Evolutionary conservation across 2,113 vertebrate genomes (phyloP).

Genomic region (Xiphophorus couchianus): DNA sequence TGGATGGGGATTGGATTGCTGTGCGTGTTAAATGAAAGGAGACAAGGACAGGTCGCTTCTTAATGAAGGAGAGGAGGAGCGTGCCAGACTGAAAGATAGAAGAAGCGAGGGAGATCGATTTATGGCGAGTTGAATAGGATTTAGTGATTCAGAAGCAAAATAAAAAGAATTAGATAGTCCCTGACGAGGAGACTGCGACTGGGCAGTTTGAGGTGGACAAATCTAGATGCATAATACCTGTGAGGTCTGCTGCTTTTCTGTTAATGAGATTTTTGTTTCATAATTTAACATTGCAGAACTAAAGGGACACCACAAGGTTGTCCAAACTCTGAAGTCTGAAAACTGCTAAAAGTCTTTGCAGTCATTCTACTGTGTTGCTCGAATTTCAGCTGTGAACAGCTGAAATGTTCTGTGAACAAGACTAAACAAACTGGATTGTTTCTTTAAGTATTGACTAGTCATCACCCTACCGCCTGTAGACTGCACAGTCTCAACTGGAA

Average conservation of each 20-base stretch:
- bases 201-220: slow-evolving; percentile 6
- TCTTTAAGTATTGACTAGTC: too few species aligned
- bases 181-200: slow-evolving; percentile 36
- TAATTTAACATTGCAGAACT: slow-evolving; percentile 25
- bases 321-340: background rate
- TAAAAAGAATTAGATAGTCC: slow-evolving; percentile 49
- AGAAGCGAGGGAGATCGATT: slow-evolving; percentile 58
- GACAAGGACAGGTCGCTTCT: slow-evolving; percentile 63
- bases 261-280: slow-evolving; percentile 8
- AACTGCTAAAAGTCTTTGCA: background rate
- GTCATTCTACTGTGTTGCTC: too few species aligned
- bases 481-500: too few species aligned
- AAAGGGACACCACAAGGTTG: background rate
- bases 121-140: slow-evolving; percentile 60
- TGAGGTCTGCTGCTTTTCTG: slow-evolving; percentile 29
- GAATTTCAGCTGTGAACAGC: too few species aligned
- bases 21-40: slow-evolving; percentile 71
- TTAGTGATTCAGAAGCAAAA: slow-evolving; percentile 58
- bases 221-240: slow-evolving; percentile 12
- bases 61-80: slow-evolving; percentile 60
- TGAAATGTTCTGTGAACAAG: too few species aligned
- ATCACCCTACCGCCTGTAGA: too few species aligned
- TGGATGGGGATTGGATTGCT: slow-evolving; percentile 74
- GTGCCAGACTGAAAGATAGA: slow-evolving; percentile 49
- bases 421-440: too few species aligned